A percentile compares a stretch with the other conserved stretches of the same genome.
Conservation (phyloP, 1,140 invertebrate species). For the Reticulitermes speratus region DNA sequence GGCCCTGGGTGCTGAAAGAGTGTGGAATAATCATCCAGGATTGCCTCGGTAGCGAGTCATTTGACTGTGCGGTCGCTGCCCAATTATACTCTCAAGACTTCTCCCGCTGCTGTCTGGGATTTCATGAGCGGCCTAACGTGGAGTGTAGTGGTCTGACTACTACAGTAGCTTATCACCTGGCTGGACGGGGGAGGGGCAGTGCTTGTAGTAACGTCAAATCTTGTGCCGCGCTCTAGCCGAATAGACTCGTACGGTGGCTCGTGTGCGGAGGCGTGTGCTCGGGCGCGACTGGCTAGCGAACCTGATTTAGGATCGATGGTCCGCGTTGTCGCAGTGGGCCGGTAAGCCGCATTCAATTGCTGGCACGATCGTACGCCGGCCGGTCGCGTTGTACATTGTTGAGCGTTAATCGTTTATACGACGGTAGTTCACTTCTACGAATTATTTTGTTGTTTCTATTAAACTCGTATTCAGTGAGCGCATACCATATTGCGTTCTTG, state of each 20-base stretch:
- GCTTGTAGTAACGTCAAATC: conserved; percentile 6
- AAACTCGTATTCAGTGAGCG: too few relatives aligned
- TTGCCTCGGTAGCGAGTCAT: too few relatives aligned
- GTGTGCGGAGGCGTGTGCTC: neutral
- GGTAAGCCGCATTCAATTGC: neutral
- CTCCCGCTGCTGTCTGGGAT: too few relatives aligned
- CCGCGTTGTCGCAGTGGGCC: conserved; percentile 3
- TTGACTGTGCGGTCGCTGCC: too few relatives aligned
- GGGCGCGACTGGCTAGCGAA: neutral
- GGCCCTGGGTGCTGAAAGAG: too few relatives aligned
- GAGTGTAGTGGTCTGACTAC: neutral
- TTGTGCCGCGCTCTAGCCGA: neutral
- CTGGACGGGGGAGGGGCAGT: neutral
- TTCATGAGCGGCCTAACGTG: neutral
- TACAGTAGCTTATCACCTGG: neutral
- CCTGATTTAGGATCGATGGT: neutral
- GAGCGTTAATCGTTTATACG: neutral
- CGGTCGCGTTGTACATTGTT: neutral
- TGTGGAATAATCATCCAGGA: too few relatives aligned
- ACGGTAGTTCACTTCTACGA: too few relatives aligned
- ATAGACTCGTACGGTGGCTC: neutral
- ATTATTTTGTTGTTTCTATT: too few relatives aligned
- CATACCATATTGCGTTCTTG: too few relatives aligned
- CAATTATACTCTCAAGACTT: too few relatives aligned
- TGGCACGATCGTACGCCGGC: neutral